Percentiles rank a stretch among this genome's conserved stretches.
phyloP scores from a whole-genome alignment of 2,113 vertebrate species.

The Halichoeres trimaculatus region DNA sequence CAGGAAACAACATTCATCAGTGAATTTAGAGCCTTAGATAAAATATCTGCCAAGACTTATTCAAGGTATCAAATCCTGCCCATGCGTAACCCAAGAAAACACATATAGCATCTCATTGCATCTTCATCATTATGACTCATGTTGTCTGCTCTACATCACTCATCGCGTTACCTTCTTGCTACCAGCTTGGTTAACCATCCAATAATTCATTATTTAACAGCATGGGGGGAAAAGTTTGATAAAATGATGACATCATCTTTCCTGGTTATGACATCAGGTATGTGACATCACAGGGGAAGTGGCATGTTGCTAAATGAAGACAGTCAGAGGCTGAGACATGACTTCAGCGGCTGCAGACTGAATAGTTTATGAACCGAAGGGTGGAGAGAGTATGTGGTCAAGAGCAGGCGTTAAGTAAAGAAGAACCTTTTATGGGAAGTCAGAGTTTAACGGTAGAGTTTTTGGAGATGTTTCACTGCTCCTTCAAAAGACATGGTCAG shows the following conservation, averaged over 20 bases:
- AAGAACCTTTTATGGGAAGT: too few relatives aligned
- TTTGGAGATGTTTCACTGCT: too few relatives aligned
- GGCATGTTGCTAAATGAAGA: slow-evolving; percentile 38
- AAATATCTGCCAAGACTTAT: too few relatives aligned
- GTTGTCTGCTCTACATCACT: neutral
- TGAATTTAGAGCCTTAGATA: too few relatives aligned
- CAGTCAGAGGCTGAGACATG: slow-evolving; percentile 41
- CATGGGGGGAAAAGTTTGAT: neutral
- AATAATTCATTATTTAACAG: neutral
- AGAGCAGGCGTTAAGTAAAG: too few relatives aligned
- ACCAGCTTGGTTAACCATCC: neutral
- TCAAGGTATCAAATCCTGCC: too few relatives aligned
- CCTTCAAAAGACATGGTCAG: too few relatives aligned
- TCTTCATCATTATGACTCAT: neutral
- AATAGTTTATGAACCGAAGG: slow-evolving; percentile 58
- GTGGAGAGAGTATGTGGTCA: slow-evolving; percentile 18
- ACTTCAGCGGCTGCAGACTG: slow-evolving; percentile 35
- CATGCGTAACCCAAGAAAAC: too few relatives aligned
- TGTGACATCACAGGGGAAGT: slow-evolving; percentile 44
- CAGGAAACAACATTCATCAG: too few relatives aligned
- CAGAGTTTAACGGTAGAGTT: too few relatives aligned
- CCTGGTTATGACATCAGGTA: slow-evolving; percentile 17
- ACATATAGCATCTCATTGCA: too few relatives aligned
- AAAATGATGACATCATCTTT: neutral
- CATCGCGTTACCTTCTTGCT: neutral